Conservation (phyloP, 2,113 vertebrate genomes). For the rat (Rattus norvegicus) region DNA sequence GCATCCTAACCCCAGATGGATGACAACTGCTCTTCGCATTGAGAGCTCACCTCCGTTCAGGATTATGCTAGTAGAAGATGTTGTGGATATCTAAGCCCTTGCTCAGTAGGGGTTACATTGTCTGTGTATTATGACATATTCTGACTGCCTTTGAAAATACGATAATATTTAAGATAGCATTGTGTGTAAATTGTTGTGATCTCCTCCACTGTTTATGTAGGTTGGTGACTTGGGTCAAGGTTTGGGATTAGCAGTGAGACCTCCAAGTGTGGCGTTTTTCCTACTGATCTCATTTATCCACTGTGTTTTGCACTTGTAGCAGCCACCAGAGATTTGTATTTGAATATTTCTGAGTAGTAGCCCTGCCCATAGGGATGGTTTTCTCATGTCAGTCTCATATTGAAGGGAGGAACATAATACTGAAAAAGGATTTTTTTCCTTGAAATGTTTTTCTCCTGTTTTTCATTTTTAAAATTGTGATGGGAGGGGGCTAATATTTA, state of each 20-base stretch:
- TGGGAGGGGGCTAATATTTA: background rate
- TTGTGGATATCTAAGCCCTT: background rate
- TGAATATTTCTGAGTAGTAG: conserved; percentile 21
- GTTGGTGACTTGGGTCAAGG: background rate
- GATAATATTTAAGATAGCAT: background rate
- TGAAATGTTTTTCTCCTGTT: background rate
- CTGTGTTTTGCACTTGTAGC: background rate
- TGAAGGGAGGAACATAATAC: conserved; percentile 28
- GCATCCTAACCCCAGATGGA: background rate
- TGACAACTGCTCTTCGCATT: background rate
- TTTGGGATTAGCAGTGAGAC: background rate
- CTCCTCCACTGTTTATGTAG: fast-evolving
- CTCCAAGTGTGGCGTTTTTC: background rate
- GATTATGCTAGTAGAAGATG: background rate
- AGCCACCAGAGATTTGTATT: background rate
- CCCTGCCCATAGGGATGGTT: background rate
- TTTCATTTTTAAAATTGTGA: background rate
- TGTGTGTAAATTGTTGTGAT: background rate
- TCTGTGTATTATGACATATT: background rate
- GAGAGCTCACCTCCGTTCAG: background rate
- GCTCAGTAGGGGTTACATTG: background rate
- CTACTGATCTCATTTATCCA: background rate
- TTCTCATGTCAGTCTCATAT: background rate
- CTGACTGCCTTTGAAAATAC: background rate
- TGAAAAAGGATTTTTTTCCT: background rate